phyloP scores from a whole-genome alignment of 2,797 vertebrate genomes.

The Glyptemys insculpta region DNA sequence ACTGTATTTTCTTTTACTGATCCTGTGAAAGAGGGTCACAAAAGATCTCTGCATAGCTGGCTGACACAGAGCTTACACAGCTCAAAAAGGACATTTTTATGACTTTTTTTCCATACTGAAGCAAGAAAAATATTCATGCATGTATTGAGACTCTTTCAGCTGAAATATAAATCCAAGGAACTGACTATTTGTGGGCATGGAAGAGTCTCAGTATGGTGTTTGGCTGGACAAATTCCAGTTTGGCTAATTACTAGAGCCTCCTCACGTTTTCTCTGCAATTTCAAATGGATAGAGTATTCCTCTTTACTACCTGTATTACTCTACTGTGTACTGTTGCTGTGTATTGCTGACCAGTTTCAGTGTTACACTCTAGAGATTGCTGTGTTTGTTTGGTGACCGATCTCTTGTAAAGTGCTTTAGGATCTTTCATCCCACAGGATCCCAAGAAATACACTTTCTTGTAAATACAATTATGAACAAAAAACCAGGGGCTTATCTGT shows the following conservation, averaged over 20 bases:
- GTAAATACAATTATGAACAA: not conserved
- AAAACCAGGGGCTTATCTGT: not conserved
- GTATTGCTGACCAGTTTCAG: not conserved
- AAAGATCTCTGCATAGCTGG: not conserved
- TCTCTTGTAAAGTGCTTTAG: not conserved
- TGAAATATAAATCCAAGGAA: constrained; percentile 27
- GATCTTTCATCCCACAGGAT: not conserved
- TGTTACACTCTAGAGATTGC: not conserved
- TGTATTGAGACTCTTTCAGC: constrained; percentile 34
- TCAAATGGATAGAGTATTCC: not conserved
- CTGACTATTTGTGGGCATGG: not conserved
- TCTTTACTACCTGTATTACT: not conserved
- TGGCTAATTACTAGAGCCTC: not conserved
- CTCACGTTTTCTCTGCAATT: not conserved
- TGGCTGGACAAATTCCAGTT: constrained; percentile 27
- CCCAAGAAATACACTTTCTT: not conserved
- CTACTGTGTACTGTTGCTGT: fast-evolving
- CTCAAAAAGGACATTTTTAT: constrained; percentile 20
- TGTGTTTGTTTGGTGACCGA: not conserved
- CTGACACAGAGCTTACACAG: not conserved
- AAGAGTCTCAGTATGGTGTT: not conserved
- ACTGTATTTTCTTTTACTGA: constrained; percentile 39
- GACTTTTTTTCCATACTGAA: not conserved
- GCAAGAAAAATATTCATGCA: constrained; percentile 16
- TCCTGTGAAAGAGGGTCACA: not conserved